These are phyloP conservation scores for Mesitornis unicolor DNA, from an alignment of 2,113 vertebrate species.

Conservation along the genomic window DNA sequence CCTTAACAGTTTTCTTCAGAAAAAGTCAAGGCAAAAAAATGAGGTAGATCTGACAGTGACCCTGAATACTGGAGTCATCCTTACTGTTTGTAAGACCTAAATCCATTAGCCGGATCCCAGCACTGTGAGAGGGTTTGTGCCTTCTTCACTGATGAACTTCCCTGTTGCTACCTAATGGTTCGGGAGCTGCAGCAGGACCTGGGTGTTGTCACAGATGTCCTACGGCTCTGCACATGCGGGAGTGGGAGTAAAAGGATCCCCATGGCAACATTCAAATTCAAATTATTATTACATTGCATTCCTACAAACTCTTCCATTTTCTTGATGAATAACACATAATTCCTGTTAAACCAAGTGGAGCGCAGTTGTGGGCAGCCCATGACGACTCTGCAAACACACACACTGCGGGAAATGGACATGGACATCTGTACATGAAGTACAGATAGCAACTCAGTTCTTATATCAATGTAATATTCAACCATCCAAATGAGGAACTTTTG, in stretches of 20 bases:
- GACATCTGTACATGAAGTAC: background rate
- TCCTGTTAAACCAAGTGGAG: background rate
- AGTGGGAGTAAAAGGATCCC: background rate
- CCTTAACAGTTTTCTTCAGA: background rate
- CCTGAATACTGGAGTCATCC: background rate
- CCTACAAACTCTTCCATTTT: background rate
- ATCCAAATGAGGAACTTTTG: background rate
- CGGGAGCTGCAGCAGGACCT: background rate
- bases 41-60: background rate
- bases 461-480: background rate
- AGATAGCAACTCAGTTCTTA: background rate
- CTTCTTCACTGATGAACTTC: background rate
- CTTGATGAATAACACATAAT: rapidly evolving
- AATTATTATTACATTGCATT: background rate
- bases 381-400: background rate
- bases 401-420: background rate
- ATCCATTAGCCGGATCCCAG: background rate
- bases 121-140: rapidly evolving
- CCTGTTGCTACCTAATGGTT: background rate
- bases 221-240: background rate
- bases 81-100: background rate
- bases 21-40: background rate
- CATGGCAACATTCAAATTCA: background rate
- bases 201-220: background rate
- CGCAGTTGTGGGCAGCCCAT: background rate